Base-by-base conservation (phyloP, 2,113 vertebrate genomes). In the Ovis canadensis region DNA sequence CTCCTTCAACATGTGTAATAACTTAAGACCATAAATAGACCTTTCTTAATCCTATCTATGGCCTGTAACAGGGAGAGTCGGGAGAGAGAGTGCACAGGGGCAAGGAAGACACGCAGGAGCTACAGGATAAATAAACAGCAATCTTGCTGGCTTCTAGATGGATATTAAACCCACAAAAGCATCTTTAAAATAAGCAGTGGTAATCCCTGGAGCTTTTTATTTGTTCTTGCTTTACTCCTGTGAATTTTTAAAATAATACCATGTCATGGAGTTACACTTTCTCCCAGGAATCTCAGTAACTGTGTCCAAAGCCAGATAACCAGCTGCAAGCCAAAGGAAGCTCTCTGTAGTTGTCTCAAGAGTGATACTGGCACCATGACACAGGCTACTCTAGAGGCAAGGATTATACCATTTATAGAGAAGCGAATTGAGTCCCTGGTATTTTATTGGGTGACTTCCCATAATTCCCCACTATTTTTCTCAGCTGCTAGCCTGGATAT, bases 11-110 rank as follows among this genome's bases (percentile, higher is more conserved):
- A 64, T 33, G 43, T 64, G 67, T 19, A 84, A 96, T 97, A 97
- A 98, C 29, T 86, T 71, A 92, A 97, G 57, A 33, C 67, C 4
- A 4, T 81, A 48, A 82, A n/a, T 25, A 62, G 93, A 71, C 59
- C 88, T 5, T 6, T 96, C 95, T 97, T 95, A 98, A 96, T 90
- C 83, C 15, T 97, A 88, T 98, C 97, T 97, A 55, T 89, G 87
- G 88, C 40, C 64, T 98, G 15, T 80, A 85, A 92, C 54, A 94
- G 89, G 88, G 96, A 91, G 74, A 13, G n/a, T 31, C 3, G 27
- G 77, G 45, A 33, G 31, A 33, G 43, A 62, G 36, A 62, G 48
- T 15, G 14, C 31, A 29, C 13, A 62, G 54, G 54, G 83, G 27
- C 23, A 59, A 89, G 40, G 55, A 92, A 91, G 96, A 94, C 17